Conservation (phyloP, 2,888 invertebrate species). For the Leptinotarsa peninsularis region DNA sequence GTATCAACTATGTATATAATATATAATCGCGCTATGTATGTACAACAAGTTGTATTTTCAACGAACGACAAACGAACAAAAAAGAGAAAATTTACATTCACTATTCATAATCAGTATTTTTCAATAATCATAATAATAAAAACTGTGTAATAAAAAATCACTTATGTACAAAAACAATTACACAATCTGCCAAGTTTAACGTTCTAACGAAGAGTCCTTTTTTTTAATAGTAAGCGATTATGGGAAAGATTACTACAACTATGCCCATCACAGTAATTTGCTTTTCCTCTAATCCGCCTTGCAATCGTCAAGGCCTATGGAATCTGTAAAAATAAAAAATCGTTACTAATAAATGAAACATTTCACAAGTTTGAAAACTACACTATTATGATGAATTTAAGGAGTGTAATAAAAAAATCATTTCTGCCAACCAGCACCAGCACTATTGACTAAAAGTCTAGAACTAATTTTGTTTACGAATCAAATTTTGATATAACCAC, state of each 20-base stretch:
- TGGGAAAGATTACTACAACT: conserved; percentile 65
- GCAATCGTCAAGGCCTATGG: conserved; percentile 84
- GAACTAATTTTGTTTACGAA: conserved; percentile 7
- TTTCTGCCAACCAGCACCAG: no score
- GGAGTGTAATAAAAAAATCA: no score
- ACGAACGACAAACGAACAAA: conserved; percentile 31
- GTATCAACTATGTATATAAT: conserved; percentile 45
- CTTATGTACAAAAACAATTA: conserved; percentile 65
- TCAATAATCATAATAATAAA: conserved; percentile 54
- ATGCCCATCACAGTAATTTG: conserved; percentile 67
- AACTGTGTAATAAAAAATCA: conserved; percentile 63
- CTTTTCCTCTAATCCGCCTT: conserved; percentile 68
- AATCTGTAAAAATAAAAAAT: conserved; percentile 69
- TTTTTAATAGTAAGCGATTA: conserved; percentile 59
- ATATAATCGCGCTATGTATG: conserved; percentile 55
- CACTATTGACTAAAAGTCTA: no score
- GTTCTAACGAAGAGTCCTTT: conserved; percentile 43
- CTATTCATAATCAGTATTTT: conserved; percentile 51
- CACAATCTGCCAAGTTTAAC: conserved; percentile 40
- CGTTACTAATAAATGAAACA: not conserved
- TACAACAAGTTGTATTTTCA: conserved; percentile 54
- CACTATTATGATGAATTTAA: not conserved
- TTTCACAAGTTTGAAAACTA: not conserved
- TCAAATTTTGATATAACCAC: conserved; percentile 24
- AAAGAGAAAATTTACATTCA: conserved; percentile 55